phyloP scores from a whole-genome alignment of 1,140 invertebrate genomes.

The Megathymus violae region DNA sequence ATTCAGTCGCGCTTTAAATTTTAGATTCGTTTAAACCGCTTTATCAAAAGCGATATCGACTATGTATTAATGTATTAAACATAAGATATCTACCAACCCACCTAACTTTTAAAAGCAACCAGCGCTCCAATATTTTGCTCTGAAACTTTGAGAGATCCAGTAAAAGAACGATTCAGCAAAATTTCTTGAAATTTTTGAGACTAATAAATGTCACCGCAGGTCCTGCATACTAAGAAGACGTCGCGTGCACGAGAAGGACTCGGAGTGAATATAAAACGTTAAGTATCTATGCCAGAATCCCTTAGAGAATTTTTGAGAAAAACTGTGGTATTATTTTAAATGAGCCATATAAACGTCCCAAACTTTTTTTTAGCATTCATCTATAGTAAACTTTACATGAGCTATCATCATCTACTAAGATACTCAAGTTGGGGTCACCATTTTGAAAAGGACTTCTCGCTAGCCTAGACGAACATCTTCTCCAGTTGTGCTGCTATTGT shows the following conservation, averaged over 20 bases:
- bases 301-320: constrained; percentile 50
- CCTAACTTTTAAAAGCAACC: constrained; percentile 73
- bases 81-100: constrained; percentile 66
- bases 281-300: constrained; percentile 57
- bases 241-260: constrained; percentile 69
- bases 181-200: constrained; percentile 80
- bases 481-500: too few relatives aligned
- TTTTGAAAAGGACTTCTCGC: too few relatives aligned
- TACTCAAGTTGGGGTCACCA: too few relatives aligned
- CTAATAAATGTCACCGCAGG: constrained; percentile 76
- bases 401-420: too few relatives aligned
- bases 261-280: constrained; percentile 74
- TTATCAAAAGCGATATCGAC: constrained; percentile 81
- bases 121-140: constrained; percentile 63
- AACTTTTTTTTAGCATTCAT: too few relatives aligned
- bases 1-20: constrained; percentile 80
- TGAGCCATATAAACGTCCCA: constrained; percentile 38
- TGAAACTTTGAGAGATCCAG: constrained; percentile 60
- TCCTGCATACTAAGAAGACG: constrained; percentile 78
- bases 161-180: constrained; percentile 64
- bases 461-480: too few relatives aligned
- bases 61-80: constrained; percentile 81
- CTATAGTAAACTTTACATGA: too few relatives aligned
- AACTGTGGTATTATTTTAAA: constrained; percentile 46
- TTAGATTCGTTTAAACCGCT: constrained; percentile 79